Conservation (phyloP, 1,140 invertebrate species). For the Brachionus plicatilis region DNA sequence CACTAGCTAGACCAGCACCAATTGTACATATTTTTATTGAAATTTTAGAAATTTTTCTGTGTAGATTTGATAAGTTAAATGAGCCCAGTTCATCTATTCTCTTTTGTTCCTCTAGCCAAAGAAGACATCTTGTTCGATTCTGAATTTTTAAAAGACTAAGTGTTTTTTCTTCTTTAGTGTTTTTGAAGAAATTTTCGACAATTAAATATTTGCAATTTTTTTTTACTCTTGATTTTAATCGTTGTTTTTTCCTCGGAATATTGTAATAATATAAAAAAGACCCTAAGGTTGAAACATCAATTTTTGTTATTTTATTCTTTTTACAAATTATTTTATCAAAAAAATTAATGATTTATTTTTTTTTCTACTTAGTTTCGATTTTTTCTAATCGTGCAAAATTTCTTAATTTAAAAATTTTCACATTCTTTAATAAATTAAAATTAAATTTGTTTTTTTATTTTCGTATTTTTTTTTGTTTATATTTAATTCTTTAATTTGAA, state of each 20-base stretch:
- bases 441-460: neutral
- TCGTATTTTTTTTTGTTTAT: no score
- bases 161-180: neutral
- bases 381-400: neutral
- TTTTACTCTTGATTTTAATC: neutral
- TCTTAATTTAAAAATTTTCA: neutral
- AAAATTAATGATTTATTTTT: neutral
- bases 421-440: neutral
- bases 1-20: neutral
- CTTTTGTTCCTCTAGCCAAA: constrained; percentile 3
- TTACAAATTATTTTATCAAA: neutral
- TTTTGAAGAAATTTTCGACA: neutral
- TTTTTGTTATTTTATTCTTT: neutral
- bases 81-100: neutral
- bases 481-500: no score
- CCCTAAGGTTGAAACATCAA: neutral
- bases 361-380: neutral
- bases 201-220: neutral
- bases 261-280: neutral
- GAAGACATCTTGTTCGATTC: neutral
- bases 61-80: constrained; percentile 17
- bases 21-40: neutral
- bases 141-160: neutral
- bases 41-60: neutral
- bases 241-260: constrained; percentile 8